These are phyloP conservation scores for Onychorhynchus coronatus DNA, from an alignment of 2,113 vertebrate genomes.

Conservation along the genomic window DNA sequence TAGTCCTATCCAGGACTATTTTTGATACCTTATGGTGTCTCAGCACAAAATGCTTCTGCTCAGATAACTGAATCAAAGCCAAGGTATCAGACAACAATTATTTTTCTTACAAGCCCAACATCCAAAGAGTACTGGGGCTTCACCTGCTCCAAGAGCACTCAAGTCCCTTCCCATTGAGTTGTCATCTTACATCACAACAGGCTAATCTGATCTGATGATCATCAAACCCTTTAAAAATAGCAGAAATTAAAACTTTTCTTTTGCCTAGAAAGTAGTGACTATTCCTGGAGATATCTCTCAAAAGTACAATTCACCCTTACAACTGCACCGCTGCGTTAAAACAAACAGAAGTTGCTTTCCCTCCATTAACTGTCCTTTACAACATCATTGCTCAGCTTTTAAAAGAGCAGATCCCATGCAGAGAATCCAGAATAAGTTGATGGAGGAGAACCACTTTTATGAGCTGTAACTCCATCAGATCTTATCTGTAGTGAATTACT, in stretches of 20 bases:
- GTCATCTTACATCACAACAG: background rate
- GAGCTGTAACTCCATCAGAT: background rate
- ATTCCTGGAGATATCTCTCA: background rate
- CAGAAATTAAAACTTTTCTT: background rate
- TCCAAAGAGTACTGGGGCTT: background rate
- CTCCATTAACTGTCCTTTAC: conserved; percentile 17
- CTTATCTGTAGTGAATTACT: background rate
- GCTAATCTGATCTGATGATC: background rate
- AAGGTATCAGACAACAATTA: background rate
- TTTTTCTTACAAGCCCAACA: background rate
- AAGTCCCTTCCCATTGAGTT: background rate
- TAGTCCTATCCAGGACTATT: background rate
- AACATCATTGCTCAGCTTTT: conserved; percentile 12
- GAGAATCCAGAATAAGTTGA: background rate
- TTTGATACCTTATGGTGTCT: background rate
- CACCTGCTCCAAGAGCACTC: background rate
- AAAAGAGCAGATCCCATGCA: background rate
- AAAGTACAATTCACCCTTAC: background rate
- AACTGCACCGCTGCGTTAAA: background rate
- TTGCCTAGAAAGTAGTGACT: background rate
- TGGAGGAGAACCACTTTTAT: conserved; percentile 1
- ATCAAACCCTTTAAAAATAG: background rate
- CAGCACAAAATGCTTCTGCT: background rate
- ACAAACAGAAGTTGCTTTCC: background rate
- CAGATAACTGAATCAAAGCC: background rate